Percentiles rank a stretch among this genome's conserved stretches.
These are phyloP conservation scores for Entelurus aequoreus DNA, from an alignment of 2,113 vertebrate genomes.

Conservation along the genomic window DNA sequence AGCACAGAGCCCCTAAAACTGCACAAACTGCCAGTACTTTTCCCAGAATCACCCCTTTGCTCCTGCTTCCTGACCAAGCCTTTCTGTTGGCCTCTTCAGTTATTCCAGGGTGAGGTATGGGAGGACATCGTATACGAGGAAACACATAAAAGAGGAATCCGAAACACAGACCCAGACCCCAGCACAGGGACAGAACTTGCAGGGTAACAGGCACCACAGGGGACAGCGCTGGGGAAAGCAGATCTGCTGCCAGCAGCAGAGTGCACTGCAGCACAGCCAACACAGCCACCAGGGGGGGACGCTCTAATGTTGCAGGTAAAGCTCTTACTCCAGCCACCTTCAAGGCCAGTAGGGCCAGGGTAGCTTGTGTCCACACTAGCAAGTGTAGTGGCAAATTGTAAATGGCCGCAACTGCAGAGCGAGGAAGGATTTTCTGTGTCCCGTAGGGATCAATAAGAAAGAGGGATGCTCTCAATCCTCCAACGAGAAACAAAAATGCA, in stretches of 20 bases:
- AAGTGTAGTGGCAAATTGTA: slow-evolving; percentile 83
- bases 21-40: slow-evolving; percentile 70
- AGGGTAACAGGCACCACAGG: slow-evolving; percentile 74
- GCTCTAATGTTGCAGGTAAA: slow-evolving; percentile 72
- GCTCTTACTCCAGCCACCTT: slow-evolving; percentile 66
- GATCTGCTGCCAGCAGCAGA: slow-evolving; percentile 74
- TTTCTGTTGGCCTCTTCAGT: slow-evolving; percentile 48
- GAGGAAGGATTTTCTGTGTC: slow-evolving; percentile 67
- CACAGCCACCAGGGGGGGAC: slow-evolving; percentile 73
- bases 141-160: slow-evolving; percentile 78
- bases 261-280: slow-evolving; percentile 68
- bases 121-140: slow-evolving; percentile 66
- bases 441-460: slow-evolving; percentile 88
- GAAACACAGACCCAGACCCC: slow-evolving; percentile 75
- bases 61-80: slow-evolving; percentile 41
- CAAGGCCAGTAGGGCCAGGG: slow-evolving; percentile 78
- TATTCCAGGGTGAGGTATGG: slow-evolving; percentile 34
- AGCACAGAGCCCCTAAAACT: slow-evolving; percentile 78
- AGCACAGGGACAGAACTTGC: slow-evolving; percentile 79
- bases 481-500: slow-evolving; percentile 72
- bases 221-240: slow-evolving; percentile 73
- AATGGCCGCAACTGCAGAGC: slow-evolving; percentile 72
- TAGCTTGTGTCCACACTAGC: slow-evolving; percentile 77
- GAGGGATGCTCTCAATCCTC: slow-evolving; percentile 73
- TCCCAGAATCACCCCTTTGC: slow-evolving; percentile 46